A percentile compares a stretch with the other conserved stretches of the same genome.
Conservation (phyloP, 2,888 invertebrate genomes). For the Dicyrtomina minuta region DNA sequence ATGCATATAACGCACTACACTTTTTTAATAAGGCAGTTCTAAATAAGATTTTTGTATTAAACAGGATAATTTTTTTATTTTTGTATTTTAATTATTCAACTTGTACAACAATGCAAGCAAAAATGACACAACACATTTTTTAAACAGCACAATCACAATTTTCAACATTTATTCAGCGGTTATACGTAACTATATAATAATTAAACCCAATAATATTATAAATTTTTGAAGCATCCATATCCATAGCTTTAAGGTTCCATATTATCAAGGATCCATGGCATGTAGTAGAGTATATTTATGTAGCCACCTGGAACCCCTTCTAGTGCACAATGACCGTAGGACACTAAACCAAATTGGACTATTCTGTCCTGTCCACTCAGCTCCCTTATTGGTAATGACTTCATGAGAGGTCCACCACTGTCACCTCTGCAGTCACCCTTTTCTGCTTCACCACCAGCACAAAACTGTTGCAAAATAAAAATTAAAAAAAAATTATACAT, state of each 20-base stretch:
- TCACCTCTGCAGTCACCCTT: conserved; percentile 47
- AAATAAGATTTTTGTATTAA: too few relatives aligned
- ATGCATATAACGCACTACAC: too few relatives aligned
- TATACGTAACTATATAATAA: neutral
- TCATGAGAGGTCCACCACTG: conserved; percentile 42
- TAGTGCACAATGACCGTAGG: conserved; percentile 47
- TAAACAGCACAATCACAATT: too few relatives aligned
- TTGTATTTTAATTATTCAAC: too few relatives aligned
- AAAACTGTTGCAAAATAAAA: conserved; percentile 35
- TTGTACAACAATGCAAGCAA: too few relatives aligned
- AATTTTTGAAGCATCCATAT: too few relatives aligned
- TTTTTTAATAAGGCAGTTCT: too few relatives aligned
- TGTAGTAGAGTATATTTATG: conserved; percentile 48
- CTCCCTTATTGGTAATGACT: conserved; percentile 12
- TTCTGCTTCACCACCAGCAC: conserved; percentile 43
- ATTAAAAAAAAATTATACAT: neutral
- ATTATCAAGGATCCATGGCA: conserved; percentile 49
- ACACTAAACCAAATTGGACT: conserved; percentile 45
- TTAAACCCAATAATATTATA: neutral
- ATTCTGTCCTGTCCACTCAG: conserved; percentile 28
- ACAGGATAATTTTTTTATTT: too few relatives aligned
- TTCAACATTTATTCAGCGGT: too few relatives aligned
- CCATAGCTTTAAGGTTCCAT: conserved; percentile 36
- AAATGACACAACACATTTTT: too few relatives aligned
- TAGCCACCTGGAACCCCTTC: conserved; percentile 49